Conservation (phyloP, 2,113 vertebrate genomes). For the Nerophis ophidion region DNA sequence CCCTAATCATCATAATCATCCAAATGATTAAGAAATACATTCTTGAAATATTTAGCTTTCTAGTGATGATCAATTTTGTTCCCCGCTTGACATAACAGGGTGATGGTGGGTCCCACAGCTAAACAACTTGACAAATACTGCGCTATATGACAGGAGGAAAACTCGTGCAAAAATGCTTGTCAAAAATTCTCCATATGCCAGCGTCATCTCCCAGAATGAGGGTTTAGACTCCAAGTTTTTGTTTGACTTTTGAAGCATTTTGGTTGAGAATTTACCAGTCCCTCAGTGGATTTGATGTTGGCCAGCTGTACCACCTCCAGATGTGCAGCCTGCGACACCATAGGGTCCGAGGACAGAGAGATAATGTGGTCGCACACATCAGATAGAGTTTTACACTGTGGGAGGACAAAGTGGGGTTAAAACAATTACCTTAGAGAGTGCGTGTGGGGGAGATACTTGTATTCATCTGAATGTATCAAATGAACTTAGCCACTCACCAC, state of each 20-base stretch:
- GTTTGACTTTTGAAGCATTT: background rate
- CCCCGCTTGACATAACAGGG: too few relatives aligned
- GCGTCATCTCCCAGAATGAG: background rate
- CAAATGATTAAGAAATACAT: too few relatives aligned
- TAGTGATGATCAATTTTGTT: too few relatives aligned
- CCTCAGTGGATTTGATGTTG: constrained; percentile 90
- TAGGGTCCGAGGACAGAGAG: constrained; percentile 83
- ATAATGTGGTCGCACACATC: constrained; percentile 95
- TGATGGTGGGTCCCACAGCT: too few relatives aligned
- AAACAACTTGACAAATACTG: too few relatives aligned
- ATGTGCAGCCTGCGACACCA: constrained; percentile 92
- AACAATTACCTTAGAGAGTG: background rate
- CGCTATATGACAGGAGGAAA: too few relatives aligned
- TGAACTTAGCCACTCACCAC: constrained; percentile 58
- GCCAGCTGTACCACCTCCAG: constrained; percentile 89
- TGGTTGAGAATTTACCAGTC: constrained; percentile 81
- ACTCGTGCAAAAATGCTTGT: background rate
- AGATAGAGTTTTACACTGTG: constrained; percentile 89
- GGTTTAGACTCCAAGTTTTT: background rate
- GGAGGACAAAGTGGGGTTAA: constrained; percentile 21
- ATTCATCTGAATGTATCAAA: background rate
- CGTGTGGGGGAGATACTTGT: background rate
- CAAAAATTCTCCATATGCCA: background rate
- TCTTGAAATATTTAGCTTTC: too few relatives aligned
- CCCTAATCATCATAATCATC: too few relatives aligned